A percentile compares a stretch with the other conserved stretches of the same genome.
Conservation (phyloP, 1,140 invertebrate species). For the Dinoponera quadriceps region DNA sequence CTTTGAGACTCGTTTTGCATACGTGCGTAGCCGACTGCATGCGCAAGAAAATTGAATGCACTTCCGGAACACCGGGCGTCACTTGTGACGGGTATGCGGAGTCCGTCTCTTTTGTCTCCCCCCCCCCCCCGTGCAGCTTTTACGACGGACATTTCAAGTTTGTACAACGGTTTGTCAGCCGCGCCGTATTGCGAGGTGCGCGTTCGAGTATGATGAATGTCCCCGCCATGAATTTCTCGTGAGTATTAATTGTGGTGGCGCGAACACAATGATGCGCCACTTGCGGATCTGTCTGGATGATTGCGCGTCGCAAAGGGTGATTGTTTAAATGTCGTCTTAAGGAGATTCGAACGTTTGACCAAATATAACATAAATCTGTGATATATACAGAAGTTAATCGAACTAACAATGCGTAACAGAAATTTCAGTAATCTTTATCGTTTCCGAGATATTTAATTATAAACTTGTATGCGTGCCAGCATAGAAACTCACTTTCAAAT, state of each 20-base stretch:
- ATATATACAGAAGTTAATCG: too few species aligned
- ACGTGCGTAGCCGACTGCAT: not conserved
- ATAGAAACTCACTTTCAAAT: too few species aligned
- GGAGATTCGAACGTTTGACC: too few species aligned
- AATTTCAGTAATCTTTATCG: too few species aligned
- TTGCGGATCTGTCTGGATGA: constrained; percentile 1
- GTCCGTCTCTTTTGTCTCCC: constrained; percentile 48
- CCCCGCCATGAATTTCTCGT: not conserved
- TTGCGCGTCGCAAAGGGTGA: not conserved
- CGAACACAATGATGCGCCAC: not conserved
- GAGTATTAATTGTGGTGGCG: constrained; percentile 7
- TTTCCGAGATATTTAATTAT: too few species aligned
- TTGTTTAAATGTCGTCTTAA: too few species aligned
- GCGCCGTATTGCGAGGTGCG: not conserved
- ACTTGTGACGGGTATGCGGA: constrained; percentile 19
- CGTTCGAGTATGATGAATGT: not conserved
- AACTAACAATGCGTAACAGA: too few species aligned
- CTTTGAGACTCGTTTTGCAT: constrained; percentile 33
- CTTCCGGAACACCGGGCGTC: constrained; percentile 26
- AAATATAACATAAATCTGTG: too few species aligned
- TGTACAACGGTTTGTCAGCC: constrained; percentile 26
- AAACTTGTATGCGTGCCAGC: too few species aligned
- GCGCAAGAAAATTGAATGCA: constrained; percentile 50
- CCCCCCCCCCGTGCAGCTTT: constrained; percentile 1
- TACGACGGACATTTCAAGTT: constrained; percentile 36